Evolutionary conservation across 53 echinoderm and acorn worm species (phyloP).

Genomic region (Paracentrotus lividus): DNA sequence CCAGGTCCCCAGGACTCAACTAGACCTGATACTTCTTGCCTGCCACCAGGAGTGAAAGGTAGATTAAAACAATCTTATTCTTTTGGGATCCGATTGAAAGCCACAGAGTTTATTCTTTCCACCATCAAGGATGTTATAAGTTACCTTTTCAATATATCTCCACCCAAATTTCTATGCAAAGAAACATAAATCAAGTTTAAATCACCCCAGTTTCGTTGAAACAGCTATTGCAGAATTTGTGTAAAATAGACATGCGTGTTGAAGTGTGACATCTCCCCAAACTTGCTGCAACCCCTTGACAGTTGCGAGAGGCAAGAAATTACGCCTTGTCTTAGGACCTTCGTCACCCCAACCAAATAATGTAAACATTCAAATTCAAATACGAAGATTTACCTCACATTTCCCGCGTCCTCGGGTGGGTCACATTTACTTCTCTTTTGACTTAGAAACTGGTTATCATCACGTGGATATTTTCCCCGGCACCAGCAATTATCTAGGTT

Average conservation of each 20-base stretch:
- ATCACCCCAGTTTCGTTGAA: slow-evolving; percentile 64
- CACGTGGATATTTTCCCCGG: slow-evolving; percentile 70
- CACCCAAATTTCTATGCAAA: slow-evolving; percentile 61
- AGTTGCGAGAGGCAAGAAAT: slow-evolving; percentile 65
- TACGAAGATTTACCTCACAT: slow-evolving; percentile 68
- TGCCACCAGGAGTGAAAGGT: neutral
- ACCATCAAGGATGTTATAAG: slow-evolving; percentile 50
- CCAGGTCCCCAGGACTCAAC: neutral
- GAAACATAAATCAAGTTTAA: slow-evolving; percentile 68
- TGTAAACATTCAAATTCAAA: slow-evolving; percentile 60
- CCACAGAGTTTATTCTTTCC: slow-evolving; percentile 56
- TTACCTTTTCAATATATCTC: slow-evolving; percentile 52
- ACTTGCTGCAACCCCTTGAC: slow-evolving; percentile 70
- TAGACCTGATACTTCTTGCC: neutral
- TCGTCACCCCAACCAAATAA: slow-evolving; percentile 43
- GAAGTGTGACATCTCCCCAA: slow-evolving; percentile 31
- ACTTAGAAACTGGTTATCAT: slow-evolving; percentile 69
- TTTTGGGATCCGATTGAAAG: slow-evolving; percentile 43
- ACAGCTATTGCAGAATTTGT: slow-evolving; percentile 68
- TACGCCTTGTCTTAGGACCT: slow-evolving; percentile 8
- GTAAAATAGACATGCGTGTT: slow-evolving; percentile 33
- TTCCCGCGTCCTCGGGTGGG: slow-evolving; percentile 27
- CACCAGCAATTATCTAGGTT: slow-evolving; percentile 70
- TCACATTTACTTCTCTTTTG: slow-evolving; percentile 63
- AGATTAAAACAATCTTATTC: slow-evolving; percentile 8